Percentiles rank a stretch among this genome's conserved stretches.
These are phyloP conservation scores for Caranx melampygus DNA, from an alignment of 2,113 vertebrate species.

Conservation along the genomic window DNA sequence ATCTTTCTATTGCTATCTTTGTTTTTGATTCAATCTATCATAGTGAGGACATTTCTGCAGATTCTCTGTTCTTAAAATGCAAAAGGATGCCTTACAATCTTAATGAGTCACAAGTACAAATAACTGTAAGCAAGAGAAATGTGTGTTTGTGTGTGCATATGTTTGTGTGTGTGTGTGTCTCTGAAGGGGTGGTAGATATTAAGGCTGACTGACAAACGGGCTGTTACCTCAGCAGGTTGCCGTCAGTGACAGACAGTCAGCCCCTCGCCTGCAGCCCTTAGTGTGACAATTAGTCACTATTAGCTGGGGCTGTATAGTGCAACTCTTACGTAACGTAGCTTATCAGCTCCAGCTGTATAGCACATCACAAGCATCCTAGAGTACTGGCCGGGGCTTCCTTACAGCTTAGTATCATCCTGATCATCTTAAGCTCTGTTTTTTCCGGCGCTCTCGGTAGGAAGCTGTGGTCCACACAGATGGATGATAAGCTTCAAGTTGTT, in stretches of 20 bases:
- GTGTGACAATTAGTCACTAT: conserved; percentile 33
- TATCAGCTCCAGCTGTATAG: conserved; percentile 15
- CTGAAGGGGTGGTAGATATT: not conserved
- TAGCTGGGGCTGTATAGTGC: not conserved
- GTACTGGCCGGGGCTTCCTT: not conserved
- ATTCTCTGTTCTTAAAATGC: too few species aligned
- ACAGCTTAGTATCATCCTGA: conserved; percentile 39
- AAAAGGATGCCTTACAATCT: too few species aligned
- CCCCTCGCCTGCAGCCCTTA: conserved; percentile 14
- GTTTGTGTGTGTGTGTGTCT: not conserved
- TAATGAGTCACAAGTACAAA: too few species aligned
- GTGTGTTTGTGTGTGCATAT: not conserved
- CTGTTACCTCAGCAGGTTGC: conserved; percentile 37
- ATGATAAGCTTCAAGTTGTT: conserved; percentile 19
- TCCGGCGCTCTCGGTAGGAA: not conserved
- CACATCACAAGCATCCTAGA: not conserved
- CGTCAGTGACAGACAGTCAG: conserved; percentile 11
- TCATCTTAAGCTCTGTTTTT: conserved; percentile 42
- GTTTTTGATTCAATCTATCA: too few species aligned
- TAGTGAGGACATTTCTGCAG: too few species aligned
- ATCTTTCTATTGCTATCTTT: too few species aligned
- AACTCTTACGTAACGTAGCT: conserved; percentile 39
- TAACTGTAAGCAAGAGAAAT: too few species aligned
- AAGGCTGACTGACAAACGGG: conserved; percentile 10
- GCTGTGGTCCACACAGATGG: not conserved